Evolutionary conservation across 2,888 invertebrate genomes (phyloP).

Genomic region (Odontomyia ornata): DNA sequence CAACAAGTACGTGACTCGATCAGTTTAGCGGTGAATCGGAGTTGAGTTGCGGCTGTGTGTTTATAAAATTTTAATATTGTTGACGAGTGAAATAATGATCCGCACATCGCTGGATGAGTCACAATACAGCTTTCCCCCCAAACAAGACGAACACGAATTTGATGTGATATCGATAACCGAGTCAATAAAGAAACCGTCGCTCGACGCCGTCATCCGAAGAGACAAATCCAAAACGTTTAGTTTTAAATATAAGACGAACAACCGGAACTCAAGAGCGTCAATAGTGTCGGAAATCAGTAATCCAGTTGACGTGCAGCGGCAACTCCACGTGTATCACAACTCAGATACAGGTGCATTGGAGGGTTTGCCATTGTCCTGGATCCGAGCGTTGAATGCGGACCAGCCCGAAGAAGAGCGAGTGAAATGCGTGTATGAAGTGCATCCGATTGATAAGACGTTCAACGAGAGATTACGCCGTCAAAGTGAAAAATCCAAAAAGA

Average conservation of each 20-base stretch:
- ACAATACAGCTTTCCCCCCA: neutral
- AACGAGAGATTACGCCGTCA: conserved; percentile 23
- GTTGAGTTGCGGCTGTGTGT: too few species aligned
- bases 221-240: neutral
- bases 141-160: neutral
- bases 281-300: conserved; percentile 30
- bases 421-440: conserved; percentile 31
- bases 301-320: conserved; percentile 29
- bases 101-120: conserved; percentile 6
- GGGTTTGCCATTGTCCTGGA: conserved; percentile 35
- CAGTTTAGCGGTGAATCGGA: neutral
- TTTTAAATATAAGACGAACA: neutral
- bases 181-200: neutral
- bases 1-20: neutral
- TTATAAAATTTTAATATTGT: too few species aligned
- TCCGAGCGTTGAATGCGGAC: conserved; percentile 6
- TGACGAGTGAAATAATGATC: neutral
- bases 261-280: conserved; percentile 7
- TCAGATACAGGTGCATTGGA: conserved; percentile 25
- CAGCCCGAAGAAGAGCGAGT: neutral
- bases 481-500: neutral
- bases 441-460: conserved; percentile 33
- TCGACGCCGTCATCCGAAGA: neutral
- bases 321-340: conserved; percentile 28
- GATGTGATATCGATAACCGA: neutral